These are phyloP conservation scores for Camptogramma bilineatum DNA, from an alignment of 2,888 invertebrate genomes.

Conservation along the genomic window DNA sequence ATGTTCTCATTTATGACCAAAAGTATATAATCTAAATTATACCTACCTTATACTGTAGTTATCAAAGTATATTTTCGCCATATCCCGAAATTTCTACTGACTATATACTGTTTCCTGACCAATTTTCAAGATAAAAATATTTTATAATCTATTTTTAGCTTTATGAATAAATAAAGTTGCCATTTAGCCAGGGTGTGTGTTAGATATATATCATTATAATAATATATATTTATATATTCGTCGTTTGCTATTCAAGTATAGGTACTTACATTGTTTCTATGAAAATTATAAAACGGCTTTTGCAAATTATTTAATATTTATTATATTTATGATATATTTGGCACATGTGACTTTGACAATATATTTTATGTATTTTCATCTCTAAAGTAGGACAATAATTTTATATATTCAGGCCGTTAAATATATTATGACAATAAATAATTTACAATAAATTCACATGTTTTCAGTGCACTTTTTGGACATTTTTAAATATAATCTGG, in stretches of 20 bases:
- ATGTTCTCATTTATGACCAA: slow-evolving; percentile 40
- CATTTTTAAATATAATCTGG: slow-evolving; percentile 35
- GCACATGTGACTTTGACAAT: slow-evolving; percentile 78
- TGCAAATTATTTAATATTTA: slow-evolving; percentile 34
- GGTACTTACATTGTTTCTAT: slow-evolving; percentile 24
- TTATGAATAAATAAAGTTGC: slow-evolving; percentile 45
- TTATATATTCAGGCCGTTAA: slow-evolving; percentile 28
- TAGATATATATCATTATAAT: slow-evolving; percentile 21
- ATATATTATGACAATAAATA: slow-evolving; percentile 35
- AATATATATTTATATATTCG: slow-evolving; percentile 6
- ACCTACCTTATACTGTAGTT: slow-evolving; percentile 62
- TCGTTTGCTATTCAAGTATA: neutral
- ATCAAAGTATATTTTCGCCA: slow-evolving; percentile 55
- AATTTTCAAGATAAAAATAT: slow-evolving; percentile 44
- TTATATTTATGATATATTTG: slow-evolving; percentile 44
- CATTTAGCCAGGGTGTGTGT: slow-evolving; percentile 63
- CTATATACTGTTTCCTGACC: slow-evolving; percentile 47
- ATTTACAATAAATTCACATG: slow-evolving; percentile 42
- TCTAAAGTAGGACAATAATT: slow-evolving; percentile 51
- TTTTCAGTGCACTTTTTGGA: slow-evolving; percentile 48
- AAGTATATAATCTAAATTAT: slow-evolving; percentile 41
- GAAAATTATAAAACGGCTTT: slow-evolving; percentile 32
- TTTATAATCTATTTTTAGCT: slow-evolving; percentile 28
- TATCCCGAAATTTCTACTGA: slow-evolving; percentile 43
- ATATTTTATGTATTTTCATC: slow-evolving; percentile 53